Base-by-base conservation (phyloP, 2,888 invertebrate genomes). In the Coleophora flavipennella region DNA sequence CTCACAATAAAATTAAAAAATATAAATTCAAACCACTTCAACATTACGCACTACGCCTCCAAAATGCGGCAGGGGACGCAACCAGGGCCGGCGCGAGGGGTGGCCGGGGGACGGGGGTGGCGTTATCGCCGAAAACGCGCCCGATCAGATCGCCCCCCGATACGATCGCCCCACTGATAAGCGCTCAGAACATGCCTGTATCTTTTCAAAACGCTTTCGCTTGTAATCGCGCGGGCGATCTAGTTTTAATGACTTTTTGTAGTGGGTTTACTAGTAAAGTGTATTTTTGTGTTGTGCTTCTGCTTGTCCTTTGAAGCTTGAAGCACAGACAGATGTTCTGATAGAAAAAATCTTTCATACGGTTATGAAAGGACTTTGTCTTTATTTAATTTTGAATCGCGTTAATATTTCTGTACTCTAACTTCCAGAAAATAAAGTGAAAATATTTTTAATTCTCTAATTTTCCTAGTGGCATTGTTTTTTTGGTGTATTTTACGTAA, bases 131-230 rank as follows among this genome's bases (percentile, higher is more conserved):
- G 56, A 63, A 74, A 72, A 70, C 54, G 61, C 64, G 58, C 60
- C 62, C 57, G 69, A 71, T 71, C 63, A 49, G 45, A 49, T 44
- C 39, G 47, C 44, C 56, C 57, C 57, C 39, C 47, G 44, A 43
- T 43, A 43, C 43, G 53, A 61, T 62, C 64, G 59, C 62, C 55
- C 39, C 39, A 33, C 40, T 43, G 54, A 56, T 56, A 50, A 37
- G 48, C 53, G 48, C 54, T 56, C 56, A 61, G 57, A 59, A 56
- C 62, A 65, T 60, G 68, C 59, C 66, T 63, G 64, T 73, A 72
- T 74, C 74, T 70, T 67, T 67, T 62, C 59, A 71, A 67, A 62
- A 72, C 67, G 62, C 59, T 73, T 71, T 68, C 66, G 62, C 67
- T 53, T 49, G 46, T 59, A 67, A 75, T 76, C 76, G 51, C 49